Conservation (phyloP, 2,888 invertebrate species). For the Dromius quadrimaculatus region DNA sequence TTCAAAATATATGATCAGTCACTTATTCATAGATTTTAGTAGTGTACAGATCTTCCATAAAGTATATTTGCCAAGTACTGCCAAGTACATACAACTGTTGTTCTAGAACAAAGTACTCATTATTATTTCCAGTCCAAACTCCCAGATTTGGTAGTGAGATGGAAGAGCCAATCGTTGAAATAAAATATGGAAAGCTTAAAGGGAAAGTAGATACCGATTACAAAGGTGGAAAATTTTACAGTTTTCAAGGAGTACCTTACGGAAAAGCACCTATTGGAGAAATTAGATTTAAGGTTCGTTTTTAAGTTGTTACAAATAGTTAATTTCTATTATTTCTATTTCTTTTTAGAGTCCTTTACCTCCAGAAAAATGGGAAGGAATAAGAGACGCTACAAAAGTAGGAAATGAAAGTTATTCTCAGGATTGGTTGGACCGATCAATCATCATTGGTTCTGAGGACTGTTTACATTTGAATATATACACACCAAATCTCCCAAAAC, state of each 20-base stretch:
- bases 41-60: background rate
- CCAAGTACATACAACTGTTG: background rate
- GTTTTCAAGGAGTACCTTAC: slow-evolving; percentile 57
- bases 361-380: slow-evolving; percentile 34
- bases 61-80: background rate
- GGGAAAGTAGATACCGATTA: slow-evolving; percentile 50
- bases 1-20: background rate
- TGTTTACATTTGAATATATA: slow-evolving; percentile 41
- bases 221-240: slow-evolving; percentile 47
- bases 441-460: slow-evolving; percentile 36
- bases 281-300: slow-evolving; percentile 56
- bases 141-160: no score
- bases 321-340: background rate
- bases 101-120: background rate
- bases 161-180: slow-evolving; percentile 4
- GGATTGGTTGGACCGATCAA: background rate
- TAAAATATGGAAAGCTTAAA: slow-evolving; percentile 50
- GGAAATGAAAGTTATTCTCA: slow-evolving; percentile 5
- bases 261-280: slow-evolving; percentile 56
- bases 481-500: background rate
- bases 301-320: background rate
- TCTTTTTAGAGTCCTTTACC: slow-evolving; percentile 29
- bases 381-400: slow-evolving; percentile 39
- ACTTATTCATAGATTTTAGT: background rate
- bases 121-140: background rate